phyloP scores from a whole-genome alignment of 1,140 invertebrate species.

The Rhagoletis zephyria region DNA sequence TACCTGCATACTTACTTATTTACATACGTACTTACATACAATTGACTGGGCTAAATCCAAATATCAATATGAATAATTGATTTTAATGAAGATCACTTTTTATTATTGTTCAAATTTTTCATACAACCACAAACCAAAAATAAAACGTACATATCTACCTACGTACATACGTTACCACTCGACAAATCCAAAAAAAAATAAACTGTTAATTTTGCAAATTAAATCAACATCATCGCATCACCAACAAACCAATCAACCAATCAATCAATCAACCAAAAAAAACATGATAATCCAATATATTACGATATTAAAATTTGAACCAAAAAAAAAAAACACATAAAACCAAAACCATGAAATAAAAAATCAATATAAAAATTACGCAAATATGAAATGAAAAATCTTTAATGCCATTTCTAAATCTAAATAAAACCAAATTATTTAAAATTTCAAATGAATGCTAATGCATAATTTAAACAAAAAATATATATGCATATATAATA shows the following conservation, averaged over 20 bases:
- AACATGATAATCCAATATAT: constrained; percentile 30
- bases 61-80: constrained; percentile 30
- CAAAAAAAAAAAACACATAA: constrained; percentile 28
- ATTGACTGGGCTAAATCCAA: constrained; percentile 11
- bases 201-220: constrained; percentile 55
- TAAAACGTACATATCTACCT: constrained; percentile 34
- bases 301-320: constrained; percentile 31
- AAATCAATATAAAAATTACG: not conserved
- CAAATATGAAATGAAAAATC: not conserved
- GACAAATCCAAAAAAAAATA: constrained; percentile 39
- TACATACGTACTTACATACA: constrained; percentile 33
- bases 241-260: constrained; percentile 52
- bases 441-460: constrained; percentile 20
- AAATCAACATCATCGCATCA: constrained; percentile 50
- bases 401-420: constrained; percentile 12
- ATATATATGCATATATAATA: not conserved
- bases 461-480: constrained; percentile 32
- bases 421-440: constrained; percentile 47
- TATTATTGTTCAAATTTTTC: constrained; percentile 49
- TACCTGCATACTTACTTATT: not conserved
- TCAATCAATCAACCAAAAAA: constrained; percentile 10
- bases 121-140: constrained; percentile 49
- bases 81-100: constrained; percentile 43
- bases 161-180: constrained; percentile 54
- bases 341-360: constrained; percentile 25